Percentiles rank a stretch among this genome's conserved stretches.
Evolutionary conservation across 2,888 invertebrate species (phyloP).

Genomic region (Euplexia lucipara): DNA sequence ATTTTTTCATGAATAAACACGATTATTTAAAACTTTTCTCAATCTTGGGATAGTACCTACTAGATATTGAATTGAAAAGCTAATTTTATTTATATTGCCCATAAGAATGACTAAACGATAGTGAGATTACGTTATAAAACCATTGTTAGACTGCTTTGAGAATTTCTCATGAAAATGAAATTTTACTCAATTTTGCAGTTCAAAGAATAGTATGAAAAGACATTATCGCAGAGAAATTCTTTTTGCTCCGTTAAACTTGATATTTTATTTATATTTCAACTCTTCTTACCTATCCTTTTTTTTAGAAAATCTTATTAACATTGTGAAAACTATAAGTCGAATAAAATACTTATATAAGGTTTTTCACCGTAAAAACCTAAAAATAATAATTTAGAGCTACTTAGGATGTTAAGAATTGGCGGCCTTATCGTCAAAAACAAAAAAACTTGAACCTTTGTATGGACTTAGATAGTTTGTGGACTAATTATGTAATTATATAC

Average conservation of each 20-base stretch:
- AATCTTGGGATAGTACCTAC: no score
- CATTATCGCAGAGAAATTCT: background rate
- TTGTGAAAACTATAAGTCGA: background rate
- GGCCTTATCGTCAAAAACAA: no score
- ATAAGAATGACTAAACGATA: background rate
- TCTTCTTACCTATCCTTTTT: background rate
- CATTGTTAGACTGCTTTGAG: constrained; percentile 15
- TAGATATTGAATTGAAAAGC: background rate
- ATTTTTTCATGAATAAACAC: no score
- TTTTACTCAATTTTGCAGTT: constrained; percentile 26
- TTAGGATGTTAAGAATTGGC: no score
- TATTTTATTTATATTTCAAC: constrained; percentile 22
- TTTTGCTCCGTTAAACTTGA: background rate
- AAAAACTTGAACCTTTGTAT: no score
- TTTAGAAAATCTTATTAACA: background rate
- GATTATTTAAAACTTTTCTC: no score
- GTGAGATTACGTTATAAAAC: constrained; percentile 18
- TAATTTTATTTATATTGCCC: background rate
- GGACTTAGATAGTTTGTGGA: no score
- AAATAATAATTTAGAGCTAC: no score
- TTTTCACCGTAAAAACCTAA: no score
- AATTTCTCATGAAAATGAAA: constrained; percentile 5
- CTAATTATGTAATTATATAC: no score
- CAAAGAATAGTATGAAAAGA: constrained; percentile 10
- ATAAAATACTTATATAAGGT: no score